Base-by-base conservation (phyloP, 2,888 invertebrate genomes). In the Calliphora vomitoria region DNA sequence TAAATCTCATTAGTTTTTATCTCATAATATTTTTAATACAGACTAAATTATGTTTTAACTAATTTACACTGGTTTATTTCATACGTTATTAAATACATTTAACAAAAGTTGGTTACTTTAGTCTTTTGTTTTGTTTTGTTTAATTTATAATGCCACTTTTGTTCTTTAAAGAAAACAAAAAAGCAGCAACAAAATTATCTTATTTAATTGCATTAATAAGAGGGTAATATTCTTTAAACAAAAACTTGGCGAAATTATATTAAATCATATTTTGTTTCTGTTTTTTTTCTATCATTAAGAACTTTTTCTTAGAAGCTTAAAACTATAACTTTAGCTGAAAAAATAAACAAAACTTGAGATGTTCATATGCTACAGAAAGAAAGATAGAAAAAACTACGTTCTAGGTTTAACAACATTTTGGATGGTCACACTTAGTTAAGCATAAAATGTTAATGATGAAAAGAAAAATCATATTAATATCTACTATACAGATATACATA, bases 371-470 rank as follows among this genome's bases (percentile, higher is more conserved):
- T 68, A 53, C 18, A 35, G 31, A 25, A 25, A 58, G 18, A 38
- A 64, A n/a, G 0, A 74, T n/a, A n/a, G 50, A 6, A 69, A 8
- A 18, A 68, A 74, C 55, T 64, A 64, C 55, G 62, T 76, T 85
- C 55, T 81, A 76, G 15, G 80, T 71, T 75, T 75, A 80, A 81
- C 25, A 69, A 47, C 69, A 38, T 68, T 79, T 85, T 31, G 20
- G 35, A 60, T 75, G 89, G 91, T 92, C 91, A 92, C 91, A 91
- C 91, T 90, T 90, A 88, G 91, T 90, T 91, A 90, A 86, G 85
- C 90, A 88, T 84, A 86, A 89, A 87, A 87, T 86, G 82, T 88
- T 85, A 81, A 75, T 87, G 50, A 85, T 86, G 38, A 38, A 82
- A 25, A 25, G 25, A 25, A 25, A 55, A 86, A 83, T 86, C 82